Evolutionary conservation across 2,888 invertebrate species (phyloP).

Genomic region (Volucella inanis): DNA sequence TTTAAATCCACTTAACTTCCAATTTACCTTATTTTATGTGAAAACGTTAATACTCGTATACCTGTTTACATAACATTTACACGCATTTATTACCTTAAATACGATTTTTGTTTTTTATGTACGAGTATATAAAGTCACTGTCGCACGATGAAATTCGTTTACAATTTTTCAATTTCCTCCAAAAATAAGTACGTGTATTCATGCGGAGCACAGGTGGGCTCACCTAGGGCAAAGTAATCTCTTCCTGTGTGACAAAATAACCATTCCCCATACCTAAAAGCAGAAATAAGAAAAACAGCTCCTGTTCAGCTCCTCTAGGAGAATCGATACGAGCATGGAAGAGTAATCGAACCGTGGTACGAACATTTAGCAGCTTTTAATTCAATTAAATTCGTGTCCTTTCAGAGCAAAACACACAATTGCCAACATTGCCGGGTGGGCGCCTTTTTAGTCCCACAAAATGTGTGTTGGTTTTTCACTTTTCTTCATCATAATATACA

Average conservation of each 20-base stretch:
- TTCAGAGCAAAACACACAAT: background rate
- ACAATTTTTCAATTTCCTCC: conserved; percentile 18
- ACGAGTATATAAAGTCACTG: conserved; percentile 3
- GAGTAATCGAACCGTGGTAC: conserved; percentile 36
- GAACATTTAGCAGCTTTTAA: conserved; percentile 52
- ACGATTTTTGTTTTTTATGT: conserved; percentile 6
- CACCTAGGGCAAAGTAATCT: conserved; percentile 14
- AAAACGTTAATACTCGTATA: conserved; percentile 12
- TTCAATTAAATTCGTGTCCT: conserved; percentile 57
- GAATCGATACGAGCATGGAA: background rate
- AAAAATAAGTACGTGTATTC: conserved; percentile 9
- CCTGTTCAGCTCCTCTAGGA: background rate
- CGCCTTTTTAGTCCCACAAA: conserved; percentile 1
- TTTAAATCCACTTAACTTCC: conserved; percentile 39
- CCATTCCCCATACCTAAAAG: background rate
- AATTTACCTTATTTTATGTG: conserved; percentile 35
- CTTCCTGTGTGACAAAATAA: background rate
- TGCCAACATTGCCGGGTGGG: conserved; percentile 1
- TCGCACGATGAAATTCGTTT: conserved; percentile 8
- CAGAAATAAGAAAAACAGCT: background rate
- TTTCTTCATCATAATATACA: conserved; percentile 50
- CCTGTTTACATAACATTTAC: background rate
- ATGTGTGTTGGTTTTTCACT: conserved; percentile 42
- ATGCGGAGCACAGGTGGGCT: conserved; percentile 35
- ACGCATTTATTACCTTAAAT: conserved; percentile 23